phyloP scores from a whole-genome alignment of 2,797 vertebrate genomes.

The Rhinogobio ventralis region DNA sequence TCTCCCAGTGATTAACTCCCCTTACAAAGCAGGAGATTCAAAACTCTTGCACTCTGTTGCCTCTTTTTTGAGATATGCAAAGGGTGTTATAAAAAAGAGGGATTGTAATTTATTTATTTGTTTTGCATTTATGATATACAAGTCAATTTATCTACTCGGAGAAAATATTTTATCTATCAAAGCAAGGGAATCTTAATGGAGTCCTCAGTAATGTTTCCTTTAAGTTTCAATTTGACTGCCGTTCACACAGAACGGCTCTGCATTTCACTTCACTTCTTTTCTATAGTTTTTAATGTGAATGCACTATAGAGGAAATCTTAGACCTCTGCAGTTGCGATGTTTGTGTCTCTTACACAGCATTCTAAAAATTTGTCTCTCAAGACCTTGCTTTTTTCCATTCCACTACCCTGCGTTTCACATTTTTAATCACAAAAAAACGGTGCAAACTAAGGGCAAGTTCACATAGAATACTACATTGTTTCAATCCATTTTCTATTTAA shows the following conservation, averaged over 20 bases:
- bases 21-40: neutral
- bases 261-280: neutral
- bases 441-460: neutral
- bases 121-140: constrained; percentile 1
- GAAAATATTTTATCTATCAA: neutral
- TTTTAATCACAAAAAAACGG: too few relatives aligned
- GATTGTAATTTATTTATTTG: constrained; percentile 11
- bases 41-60: neutral
- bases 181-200: neutral
- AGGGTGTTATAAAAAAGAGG: neutral
- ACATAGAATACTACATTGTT: neutral
- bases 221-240: neutral
- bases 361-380: neutral
- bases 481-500: too few relatives aligned
- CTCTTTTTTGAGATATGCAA: neutral
- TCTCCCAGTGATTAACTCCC: neutral
- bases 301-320: neutral
- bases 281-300: neutral
- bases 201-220: neutral
- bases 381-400: neutral
- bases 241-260: neutral
- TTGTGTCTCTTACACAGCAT: too few relatives aligned
- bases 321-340: neutral
- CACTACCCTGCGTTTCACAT: too few relatives aligned
- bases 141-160: neutral